Evolutionary conservation across 2,113 vertebrate genomes (phyloP), one percentile per base, ranked within the genome.

Genomic region (Mesoclemmys tuberculata): DNA sequence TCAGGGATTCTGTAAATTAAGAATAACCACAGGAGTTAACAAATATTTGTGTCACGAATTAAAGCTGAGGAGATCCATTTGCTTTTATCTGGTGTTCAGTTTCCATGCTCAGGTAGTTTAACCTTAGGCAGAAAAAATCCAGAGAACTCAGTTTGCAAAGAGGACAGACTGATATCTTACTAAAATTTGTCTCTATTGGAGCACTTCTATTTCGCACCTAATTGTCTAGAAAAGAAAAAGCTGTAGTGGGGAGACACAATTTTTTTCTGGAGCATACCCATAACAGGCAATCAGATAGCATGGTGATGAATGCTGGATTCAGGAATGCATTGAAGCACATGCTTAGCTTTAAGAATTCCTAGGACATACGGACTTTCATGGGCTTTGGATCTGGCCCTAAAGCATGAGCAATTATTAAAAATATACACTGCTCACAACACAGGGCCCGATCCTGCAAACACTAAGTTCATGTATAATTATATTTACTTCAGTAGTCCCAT

Each of bases 1-100:
- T 99, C 82, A 99, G 98, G 92, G 98, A 98, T 93, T 99, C 99
- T 99, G 98, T 90, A 80, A 75, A 84, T 82, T 85, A 92, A 89
- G 90, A 95, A 95, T 5, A 96, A 94, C 9, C 90, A 44, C 13
- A 44, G 80, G 56, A 61, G 46, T 85, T 92, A 88, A 95, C 10
- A 80, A 44, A 82, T 56, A 14, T 16, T 49, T 27, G 18, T 26
- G 92, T 51, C 38, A 9, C 0, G 0, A 8, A 13, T n/a, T 13
- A 74, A 29, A 41, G 79, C n/a, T 84, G 84, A 74, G 85, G 21
- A 84, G 68, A 13, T 64, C 19, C 3, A 6, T 74, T 74, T 74
- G 71, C 38, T 85, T 85, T 90, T 41, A 88, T 2, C 26, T 86
- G 51, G 80, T 24, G 49, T 16, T 96, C 85, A 89, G 74, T 80